These are phyloP conservation scores for Drosophila barbarae DNA, from an alignment of 2,888 invertebrate species.

Conservation along the genomic window DNA sequence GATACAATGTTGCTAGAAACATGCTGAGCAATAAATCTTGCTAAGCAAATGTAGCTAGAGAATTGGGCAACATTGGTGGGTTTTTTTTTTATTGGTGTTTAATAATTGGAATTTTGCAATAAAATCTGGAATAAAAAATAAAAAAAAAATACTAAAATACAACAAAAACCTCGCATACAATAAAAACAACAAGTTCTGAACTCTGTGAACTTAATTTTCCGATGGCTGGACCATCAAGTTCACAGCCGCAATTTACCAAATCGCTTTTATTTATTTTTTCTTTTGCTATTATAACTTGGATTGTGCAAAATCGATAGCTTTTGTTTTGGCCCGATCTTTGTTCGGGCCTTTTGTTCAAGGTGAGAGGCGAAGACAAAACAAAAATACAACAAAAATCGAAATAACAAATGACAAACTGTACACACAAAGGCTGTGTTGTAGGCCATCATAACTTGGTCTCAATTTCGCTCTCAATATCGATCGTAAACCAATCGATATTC, in stretches of 20 bases:
- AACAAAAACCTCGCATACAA: neutral
- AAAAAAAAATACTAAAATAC: neutral
- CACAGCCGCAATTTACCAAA: constrained; percentile 18
- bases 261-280: neutral
- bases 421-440: constrained; percentile 16
- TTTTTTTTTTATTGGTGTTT: neutral
- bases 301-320: constrained; percentile 17
- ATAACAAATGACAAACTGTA: constrained; percentile 6
- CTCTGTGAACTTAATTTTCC: constrained; percentile 5
- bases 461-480: constrained; percentile 39
- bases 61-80: neutral
- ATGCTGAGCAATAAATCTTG: neutral
- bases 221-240: constrained; percentile 8
- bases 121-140: neutral
- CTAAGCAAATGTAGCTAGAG: neutral
- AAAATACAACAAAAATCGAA: constrained; percentile 26
- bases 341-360: constrained; percentile 52
- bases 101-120: neutral
- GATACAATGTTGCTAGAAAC: neutral
- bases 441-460: constrained; percentile 11
- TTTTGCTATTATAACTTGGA: neutral
- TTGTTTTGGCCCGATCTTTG: constrained; percentile 36
- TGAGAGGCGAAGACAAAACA: constrained; percentile 46
- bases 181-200: constrained; percentile 7
- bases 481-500: constrained; percentile 38